Percentiles rank a stretch among this genome's conserved stretches.
Conservation (phyloP, 2,797 vertebrate species). For the Darevskia mixta region DNA sequence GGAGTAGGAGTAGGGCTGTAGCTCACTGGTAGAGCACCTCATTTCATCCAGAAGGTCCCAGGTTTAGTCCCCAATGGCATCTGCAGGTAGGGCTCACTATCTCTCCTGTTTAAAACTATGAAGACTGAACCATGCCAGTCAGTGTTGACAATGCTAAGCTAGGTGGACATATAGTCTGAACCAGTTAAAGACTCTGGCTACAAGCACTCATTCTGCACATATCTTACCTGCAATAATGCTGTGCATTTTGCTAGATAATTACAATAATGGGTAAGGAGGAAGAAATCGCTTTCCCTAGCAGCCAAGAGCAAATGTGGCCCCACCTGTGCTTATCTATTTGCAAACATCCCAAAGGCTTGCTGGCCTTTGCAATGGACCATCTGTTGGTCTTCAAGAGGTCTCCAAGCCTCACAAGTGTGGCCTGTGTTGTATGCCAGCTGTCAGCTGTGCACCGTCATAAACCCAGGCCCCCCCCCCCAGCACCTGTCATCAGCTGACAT, state of each 20-base stretch:
- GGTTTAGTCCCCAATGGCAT: too few species aligned
- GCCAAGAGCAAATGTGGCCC: neutral
- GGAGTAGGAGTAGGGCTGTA: too few species aligned
- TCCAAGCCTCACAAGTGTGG: neutral
- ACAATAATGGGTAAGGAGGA: too few species aligned
- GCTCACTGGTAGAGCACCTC: too few species aligned
- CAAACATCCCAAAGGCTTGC: neutral
- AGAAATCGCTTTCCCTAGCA: neutral
- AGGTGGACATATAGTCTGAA: too few species aligned
- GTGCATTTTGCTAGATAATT: neutral
- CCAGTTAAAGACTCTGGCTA: neutral
- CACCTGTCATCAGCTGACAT: constrained; percentile 55
- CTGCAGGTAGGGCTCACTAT: neutral
- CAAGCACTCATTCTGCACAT: neutral
- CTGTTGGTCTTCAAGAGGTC: neutral
- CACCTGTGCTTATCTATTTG: neutral
- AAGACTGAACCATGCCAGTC: too few species aligned
- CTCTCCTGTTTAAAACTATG: too few species aligned
- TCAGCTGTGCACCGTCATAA: constrained; percentile 51
- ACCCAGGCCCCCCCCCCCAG: neutral
- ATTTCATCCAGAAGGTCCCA: too few species aligned
- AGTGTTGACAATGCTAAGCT: too few species aligned
- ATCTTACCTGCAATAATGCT: neutral
- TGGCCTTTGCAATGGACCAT: neutral
- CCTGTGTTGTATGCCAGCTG: fast-evolving